These are phyloP conservation scores for Illadopsis cleaveri DNA, from an alignment of 2,113 vertebrate genomes.

Conservation along the genomic window DNA sequence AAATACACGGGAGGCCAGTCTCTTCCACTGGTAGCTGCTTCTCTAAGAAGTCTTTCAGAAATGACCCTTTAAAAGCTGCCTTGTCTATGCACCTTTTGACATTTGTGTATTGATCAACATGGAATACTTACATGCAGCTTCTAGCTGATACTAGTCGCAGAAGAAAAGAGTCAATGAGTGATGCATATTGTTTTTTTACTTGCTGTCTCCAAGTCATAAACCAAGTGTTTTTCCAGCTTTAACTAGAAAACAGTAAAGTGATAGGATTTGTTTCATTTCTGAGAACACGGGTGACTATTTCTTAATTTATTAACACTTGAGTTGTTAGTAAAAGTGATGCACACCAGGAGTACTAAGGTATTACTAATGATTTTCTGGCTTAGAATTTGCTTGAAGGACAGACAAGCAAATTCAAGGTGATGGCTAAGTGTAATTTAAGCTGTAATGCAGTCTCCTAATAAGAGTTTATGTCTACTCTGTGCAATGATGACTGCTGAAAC, in stretches of 20 bases:
- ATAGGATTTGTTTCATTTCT: neutral
- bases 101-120: neutral
- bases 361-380: neutral
- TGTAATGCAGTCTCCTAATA: neutral
- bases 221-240: neutral
- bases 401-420: neutral
- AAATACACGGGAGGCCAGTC: neutral
- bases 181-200: neutral
- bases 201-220: neutral
- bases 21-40: neutral
- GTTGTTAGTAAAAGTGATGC: neutral
- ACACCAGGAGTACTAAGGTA: neutral
- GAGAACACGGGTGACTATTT: neutral
- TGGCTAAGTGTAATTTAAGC: neutral
- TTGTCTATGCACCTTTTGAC: neutral
- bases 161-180: neutral
- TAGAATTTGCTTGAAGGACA: neutral
- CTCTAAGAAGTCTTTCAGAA: neutral
- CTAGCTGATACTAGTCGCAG: neutral
- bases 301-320: neutral
- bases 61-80: neutral
- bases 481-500: neutral
- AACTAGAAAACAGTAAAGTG: neutral
- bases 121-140: conserved; percentile 21
- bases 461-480: neutral